Percentiles rank a stretch among this genome's conserved stretches.
phyloP scores from a whole-genome alignment of 2,113 vertebrate species.

The Podarcis raffonei region DNA sequence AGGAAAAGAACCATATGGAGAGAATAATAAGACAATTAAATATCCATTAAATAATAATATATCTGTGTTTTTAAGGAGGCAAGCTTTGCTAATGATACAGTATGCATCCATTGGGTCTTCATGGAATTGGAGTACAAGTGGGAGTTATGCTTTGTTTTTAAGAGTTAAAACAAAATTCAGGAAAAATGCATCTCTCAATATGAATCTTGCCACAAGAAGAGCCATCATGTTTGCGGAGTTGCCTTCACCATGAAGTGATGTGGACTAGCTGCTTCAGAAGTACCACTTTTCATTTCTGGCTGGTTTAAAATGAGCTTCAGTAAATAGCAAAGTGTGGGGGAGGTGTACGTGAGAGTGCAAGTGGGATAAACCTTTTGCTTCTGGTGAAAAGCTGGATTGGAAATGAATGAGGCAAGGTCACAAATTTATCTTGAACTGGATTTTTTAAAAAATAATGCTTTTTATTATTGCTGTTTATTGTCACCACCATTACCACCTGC shows the following conservation, averaged over 20 bases:
- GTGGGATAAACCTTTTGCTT: neutral
- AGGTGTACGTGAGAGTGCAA: neutral
- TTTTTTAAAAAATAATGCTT: neutral
- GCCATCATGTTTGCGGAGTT: neutral
- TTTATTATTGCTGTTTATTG: too few species aligned
- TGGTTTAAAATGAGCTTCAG: neutral
- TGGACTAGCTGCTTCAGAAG: neutral
- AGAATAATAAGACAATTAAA: conserved; percentile 82
- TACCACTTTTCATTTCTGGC: neutral
- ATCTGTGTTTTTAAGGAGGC: conserved; percentile 78
- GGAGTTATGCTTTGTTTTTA: conserved; percentile 25
- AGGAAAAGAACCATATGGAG: conserved; percentile 79
- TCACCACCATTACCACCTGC: too few species aligned
- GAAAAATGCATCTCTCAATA: neutral
- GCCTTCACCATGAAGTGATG: neutral
- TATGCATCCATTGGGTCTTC: conserved; percentile 62
- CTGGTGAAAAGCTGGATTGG: neutral
- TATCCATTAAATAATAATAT: conserved; percentile 82
- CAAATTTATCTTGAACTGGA: neutral
- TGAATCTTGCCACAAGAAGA: neutral
- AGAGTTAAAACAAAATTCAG: neutral
- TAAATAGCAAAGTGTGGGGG: neutral
- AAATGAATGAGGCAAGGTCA: neutral
- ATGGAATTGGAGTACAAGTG: neutral
- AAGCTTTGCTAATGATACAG: conserved; percentile 68